phyloP scores from a whole-genome alignment of 2,113 vertebrate genomes.

The Taurulus bubalis region DNA sequence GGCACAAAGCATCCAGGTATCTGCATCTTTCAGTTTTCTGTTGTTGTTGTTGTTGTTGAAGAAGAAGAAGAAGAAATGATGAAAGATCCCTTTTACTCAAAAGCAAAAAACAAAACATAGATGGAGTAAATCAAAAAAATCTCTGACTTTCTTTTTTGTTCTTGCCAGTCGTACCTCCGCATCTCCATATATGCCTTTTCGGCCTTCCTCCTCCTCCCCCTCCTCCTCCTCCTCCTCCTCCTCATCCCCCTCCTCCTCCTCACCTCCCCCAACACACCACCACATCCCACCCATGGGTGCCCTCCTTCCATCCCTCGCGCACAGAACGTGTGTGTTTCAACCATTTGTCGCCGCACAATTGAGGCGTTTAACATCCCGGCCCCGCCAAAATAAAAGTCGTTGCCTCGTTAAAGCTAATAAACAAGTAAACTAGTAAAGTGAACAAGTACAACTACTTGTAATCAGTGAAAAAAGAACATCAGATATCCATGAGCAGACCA shows the following conservation, averaged over 20 bases:
- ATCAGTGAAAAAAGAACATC: background rate
- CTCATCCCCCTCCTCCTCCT: conserved; percentile 4
- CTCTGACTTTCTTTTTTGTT: conserved; percentile 61
- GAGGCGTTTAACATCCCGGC: background rate
- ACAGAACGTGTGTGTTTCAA: conserved; percentile 25
- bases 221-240: conserved; percentile 34
- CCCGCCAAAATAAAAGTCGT: background rate
- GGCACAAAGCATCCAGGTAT: conserved; percentile 76
- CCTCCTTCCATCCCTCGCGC: conserved; percentile 25
- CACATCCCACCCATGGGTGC: conserved; percentile 43
- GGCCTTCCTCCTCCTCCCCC: conserved; percentile 43
- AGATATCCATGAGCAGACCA: background rate
- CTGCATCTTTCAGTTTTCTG: conserved; percentile 73
- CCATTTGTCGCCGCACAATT: background rate
- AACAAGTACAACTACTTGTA: background rate
- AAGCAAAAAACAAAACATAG: conserved; percentile 54
- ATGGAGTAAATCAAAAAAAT: conserved; percentile 58
- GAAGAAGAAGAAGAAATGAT: conserved; percentile 75
- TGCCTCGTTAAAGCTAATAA: background rate
- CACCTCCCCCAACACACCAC: conserved; percentile 8
- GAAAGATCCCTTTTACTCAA: conserved; percentile 78
- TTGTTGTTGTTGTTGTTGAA: conserved; percentile 35
- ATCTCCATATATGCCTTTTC: conserved; percentile 75
- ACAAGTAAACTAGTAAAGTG: background rate
- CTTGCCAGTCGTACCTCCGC: conserved; percentile 79